Evolutionary conservation across 2,797 vertebrate species (phyloP).

Genomic region (Thamnophis elegans): DNA sequence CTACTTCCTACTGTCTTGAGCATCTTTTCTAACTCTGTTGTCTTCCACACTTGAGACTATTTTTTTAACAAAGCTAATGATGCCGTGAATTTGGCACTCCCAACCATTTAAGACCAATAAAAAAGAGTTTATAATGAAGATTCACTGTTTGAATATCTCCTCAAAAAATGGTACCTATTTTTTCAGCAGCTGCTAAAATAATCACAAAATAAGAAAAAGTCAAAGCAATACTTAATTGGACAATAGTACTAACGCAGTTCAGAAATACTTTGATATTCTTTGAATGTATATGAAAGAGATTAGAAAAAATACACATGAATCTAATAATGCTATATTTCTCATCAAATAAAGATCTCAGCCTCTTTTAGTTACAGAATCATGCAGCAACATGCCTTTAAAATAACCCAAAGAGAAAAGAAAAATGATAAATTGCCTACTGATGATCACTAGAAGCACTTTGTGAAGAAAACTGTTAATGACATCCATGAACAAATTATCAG

Average conservation of each 20-base stretch:
- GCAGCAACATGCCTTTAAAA: background rate
- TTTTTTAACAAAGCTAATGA: background rate
- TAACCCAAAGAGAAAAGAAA: conserved; percentile 6
- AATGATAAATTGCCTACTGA: background rate
- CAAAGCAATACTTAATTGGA: background rate
- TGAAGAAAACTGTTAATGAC: background rate
- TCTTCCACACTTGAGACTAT: background rate
- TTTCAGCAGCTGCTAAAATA: background rate
- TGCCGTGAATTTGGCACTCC: background rate
- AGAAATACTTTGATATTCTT: background rate
- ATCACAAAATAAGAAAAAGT: background rate
- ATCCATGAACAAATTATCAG: background rate
- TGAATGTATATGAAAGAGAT: background rate
- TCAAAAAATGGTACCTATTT: background rate
- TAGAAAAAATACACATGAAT: background rate
- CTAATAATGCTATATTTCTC: background rate
- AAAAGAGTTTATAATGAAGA: background rate
- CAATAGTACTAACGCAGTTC: background rate
- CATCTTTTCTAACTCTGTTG: background rate
- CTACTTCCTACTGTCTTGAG: background rate
- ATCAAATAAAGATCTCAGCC: background rate
- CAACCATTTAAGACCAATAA: background rate
- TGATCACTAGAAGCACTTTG: background rate
- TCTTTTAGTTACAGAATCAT: background rate
- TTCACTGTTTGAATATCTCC: background rate